Percentiles rank a stretch among this genome's conserved stretches.
These are phyloP conservation scores for Malthinus seriepunctatus DNA, from an alignment of 2,888 invertebrate species.

Conservation along the genomic window DNA sequence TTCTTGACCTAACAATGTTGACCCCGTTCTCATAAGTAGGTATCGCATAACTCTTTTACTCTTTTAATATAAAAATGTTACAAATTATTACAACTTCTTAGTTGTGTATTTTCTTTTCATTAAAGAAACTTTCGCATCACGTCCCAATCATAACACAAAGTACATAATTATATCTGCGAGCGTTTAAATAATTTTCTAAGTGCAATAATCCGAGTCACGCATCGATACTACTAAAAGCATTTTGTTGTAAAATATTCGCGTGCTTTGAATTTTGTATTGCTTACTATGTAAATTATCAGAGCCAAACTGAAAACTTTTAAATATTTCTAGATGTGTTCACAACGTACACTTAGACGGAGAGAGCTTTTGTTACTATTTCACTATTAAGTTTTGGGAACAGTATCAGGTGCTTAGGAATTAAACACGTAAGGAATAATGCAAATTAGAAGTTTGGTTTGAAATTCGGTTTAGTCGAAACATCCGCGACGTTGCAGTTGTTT, in stretches of 20 bases:
- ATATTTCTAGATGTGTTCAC: too few species aligned
- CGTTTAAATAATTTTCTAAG: slow-evolving; percentile 5
- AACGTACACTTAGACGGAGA: too few species aligned
- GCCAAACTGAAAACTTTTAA: too few species aligned
- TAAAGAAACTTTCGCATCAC: background rate
- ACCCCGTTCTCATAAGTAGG: slow-evolving; percentile 11
- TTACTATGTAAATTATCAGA: background rate
- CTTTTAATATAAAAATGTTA: background rate
- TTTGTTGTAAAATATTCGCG: slow-evolving; percentile 3
- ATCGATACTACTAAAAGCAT: slow-evolving; percentile 8
- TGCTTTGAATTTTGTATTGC: background rate
- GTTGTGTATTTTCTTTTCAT: background rate
- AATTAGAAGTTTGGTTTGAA: too few species aligned
- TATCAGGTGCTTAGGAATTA: too few species aligned
- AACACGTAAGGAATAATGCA: too few species aligned
- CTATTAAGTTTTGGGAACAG: too few species aligned
- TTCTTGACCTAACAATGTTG: slow-evolving; percentile 12
- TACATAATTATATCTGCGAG: background rate
- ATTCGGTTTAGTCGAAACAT: too few species aligned
- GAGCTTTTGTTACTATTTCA: too few species aligned
- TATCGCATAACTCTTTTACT: background rate
- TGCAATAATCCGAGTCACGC: slow-evolving; percentile 5
- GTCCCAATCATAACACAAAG: too few species aligned
- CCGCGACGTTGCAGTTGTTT: too few species aligned
- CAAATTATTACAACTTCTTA: background rate